phyloP scores from a whole-genome alignment of 2,113 vertebrate species.

The Malurus elegans region DNA sequence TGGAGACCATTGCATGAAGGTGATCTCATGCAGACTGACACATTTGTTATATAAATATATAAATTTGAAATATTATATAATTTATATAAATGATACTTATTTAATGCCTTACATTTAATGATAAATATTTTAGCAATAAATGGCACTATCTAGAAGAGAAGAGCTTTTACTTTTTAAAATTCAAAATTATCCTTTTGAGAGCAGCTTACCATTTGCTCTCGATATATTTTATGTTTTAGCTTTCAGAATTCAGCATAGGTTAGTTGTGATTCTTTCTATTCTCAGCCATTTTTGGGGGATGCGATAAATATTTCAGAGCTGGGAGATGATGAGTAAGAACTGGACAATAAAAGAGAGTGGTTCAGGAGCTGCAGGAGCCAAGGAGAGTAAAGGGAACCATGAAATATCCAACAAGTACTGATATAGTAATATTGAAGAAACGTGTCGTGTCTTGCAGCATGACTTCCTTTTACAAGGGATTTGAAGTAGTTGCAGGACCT shows the following conservation, averaged over 20 bases:
- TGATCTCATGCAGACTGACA: background rate
- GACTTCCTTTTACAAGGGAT: background rate
- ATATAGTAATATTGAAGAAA: background rate
- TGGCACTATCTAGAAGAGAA: background rate
- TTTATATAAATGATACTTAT: background rate
- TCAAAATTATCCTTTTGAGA: background rate
- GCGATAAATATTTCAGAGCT: background rate
- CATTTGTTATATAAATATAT: background rate
- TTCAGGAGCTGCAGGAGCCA: background rate
- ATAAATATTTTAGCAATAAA: background rate
- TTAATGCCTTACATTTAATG: background rate
- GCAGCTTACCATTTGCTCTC: background rate
- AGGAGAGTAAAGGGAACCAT: background rate
- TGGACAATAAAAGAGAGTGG: background rate
- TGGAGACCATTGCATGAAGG: background rate
- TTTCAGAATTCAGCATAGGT: background rate
- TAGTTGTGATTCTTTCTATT: background rate
- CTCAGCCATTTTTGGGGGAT: background rate
- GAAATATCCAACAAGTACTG: background rate
- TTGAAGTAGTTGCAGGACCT: background rate
- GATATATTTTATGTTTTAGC: background rate
- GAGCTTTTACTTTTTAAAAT: background rate
- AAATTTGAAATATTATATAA: background rate
- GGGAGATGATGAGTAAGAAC: background rate
- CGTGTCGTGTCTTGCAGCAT: rapidly evolving